Evolutionary conservation across 2,113 vertebrate species (phyloP).

Genomic region (Varanus salvator): DNA sequence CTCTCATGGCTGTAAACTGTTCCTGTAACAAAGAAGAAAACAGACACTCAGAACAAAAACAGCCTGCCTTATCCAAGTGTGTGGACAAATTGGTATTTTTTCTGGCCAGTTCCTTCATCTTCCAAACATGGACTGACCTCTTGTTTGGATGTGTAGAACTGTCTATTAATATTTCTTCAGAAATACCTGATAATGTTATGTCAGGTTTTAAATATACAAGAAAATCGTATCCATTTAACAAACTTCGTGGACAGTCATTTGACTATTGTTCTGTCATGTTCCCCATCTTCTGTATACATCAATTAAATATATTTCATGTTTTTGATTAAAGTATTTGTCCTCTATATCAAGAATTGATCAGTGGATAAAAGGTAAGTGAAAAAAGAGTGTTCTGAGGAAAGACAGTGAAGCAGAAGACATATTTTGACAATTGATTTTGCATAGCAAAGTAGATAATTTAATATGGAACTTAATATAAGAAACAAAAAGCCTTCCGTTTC

Average conservation of each 20-base stretch:
- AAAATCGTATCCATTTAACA: neutral
- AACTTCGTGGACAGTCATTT: neutral
- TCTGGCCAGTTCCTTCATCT: neutral
- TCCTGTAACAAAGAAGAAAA: conserved; percentile 72
- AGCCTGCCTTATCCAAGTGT: neutral
- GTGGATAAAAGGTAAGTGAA: neutral
- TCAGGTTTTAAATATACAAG: neutral
- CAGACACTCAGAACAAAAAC: neutral
- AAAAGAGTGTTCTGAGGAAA: neutral
- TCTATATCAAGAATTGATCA: no score
- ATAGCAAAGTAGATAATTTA: neutral
- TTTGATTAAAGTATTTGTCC: no score
- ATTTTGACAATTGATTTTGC: neutral
- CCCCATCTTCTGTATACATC: neutral
- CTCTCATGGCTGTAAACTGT: conserved; percentile 88
- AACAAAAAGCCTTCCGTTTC: neutral
- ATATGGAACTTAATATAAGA: neutral
- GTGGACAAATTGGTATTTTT: neutral
- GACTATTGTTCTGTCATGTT: neutral
- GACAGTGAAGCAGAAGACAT: neutral
- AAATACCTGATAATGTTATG: neutral
- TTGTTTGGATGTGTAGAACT: neutral
- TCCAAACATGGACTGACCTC: neutral
- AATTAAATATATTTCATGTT: neutral
- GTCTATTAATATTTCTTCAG: neutral